These are phyloP conservation scores for Pasiphila rectangulata DNA, from an alignment of 2,888 invertebrate species.

Conservation along the genomic window DNA sequence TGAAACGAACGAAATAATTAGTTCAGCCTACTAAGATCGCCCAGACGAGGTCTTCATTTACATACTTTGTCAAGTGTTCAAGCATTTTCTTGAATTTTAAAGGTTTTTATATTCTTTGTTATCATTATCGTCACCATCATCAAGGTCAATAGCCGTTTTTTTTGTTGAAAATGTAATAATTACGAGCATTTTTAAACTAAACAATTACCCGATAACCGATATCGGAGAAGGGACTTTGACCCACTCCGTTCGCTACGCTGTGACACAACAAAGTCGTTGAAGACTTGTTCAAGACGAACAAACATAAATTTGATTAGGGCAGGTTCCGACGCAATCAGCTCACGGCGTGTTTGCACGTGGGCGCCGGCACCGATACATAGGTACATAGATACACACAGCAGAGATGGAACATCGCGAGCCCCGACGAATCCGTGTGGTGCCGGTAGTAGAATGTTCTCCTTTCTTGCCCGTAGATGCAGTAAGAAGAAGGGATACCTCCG, in stretches of 20 bases:
- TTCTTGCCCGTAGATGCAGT: background rate
- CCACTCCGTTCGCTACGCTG: slow-evolving; percentile 14
- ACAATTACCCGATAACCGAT: too few relatives aligned
- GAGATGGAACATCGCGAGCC: slow-evolving; percentile 3
- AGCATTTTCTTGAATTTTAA: too few relatives aligned
- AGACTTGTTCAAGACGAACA: slow-evolving; percentile 64
- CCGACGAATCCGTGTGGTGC: background rate
- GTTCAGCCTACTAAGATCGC: too few relatives aligned
- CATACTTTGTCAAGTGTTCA: too few relatives aligned
- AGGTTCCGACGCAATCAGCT: slow-evolving; percentile 71
- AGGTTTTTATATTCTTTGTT: too few relatives aligned
- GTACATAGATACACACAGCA: background rate
- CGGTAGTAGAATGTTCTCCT: background rate
- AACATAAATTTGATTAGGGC: slow-evolving; percentile 76
- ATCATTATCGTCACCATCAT: too few relatives aligned
- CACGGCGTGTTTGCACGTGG: slow-evolving; percentile 53
- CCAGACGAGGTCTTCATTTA: too few relatives aligned
- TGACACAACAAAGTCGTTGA: slow-evolving; percentile 30
- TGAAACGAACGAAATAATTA: too few relatives aligned
- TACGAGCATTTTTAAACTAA: too few relatives aligned
- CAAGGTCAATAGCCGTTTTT: too few relatives aligned
- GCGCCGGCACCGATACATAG: slow-evolving; percentile 5
- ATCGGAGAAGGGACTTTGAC: too few relatives aligned
- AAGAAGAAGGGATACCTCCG: background rate
- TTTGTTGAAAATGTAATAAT: too few relatives aligned